A percentile compares a stretch with the other conserved stretches of the same genome.
Evolutionary conservation across 2,113 vertebrate genomes (phyloP).

Genomic region (Nothoprocta perdicaria): DNA sequence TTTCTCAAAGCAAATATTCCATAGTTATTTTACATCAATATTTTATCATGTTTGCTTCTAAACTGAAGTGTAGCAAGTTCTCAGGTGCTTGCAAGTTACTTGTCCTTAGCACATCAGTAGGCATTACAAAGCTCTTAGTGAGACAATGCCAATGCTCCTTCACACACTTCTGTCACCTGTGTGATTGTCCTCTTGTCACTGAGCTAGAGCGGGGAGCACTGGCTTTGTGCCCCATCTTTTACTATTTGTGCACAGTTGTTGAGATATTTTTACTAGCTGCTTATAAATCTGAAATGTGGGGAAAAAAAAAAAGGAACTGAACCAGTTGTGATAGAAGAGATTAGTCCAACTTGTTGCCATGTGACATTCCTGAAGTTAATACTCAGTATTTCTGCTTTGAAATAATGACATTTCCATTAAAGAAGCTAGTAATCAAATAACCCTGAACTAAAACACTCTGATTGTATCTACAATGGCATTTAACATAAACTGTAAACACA

Average conservation of each 20-base stretch:
- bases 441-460: neutral
- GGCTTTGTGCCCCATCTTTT: neutral
- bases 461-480: slow-evolving; percentile 55
- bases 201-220: neutral
- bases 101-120: neutral
- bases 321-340: neutral
- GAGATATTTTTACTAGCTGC: neutral
- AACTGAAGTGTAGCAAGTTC: neutral
- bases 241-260: neutral
- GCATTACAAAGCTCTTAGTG: neutral
- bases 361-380: slow-evolving; percentile 38
- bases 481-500: slow-evolving; percentile 54
- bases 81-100: neutral
- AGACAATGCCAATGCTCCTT: neutral
- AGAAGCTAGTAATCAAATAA: slow-evolving; percentile 49
- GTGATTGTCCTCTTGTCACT: neutral
- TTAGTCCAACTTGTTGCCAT: slow-evolving; percentile 34
- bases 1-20: slow-evolving; percentile 38
- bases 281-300: neutral
- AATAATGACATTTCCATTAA: slow-evolving; percentile 54
- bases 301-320: neutral
- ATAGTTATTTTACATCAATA: neutral
- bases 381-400: slow-evolving; percentile 36
- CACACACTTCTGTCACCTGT: neutral
- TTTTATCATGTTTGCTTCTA: slow-evolving; percentile 7